These are phyloP conservation scores for Chaetops frenatus DNA, from an alignment of 2,113 vertebrate genomes.

Conservation along the genomic window DNA sequence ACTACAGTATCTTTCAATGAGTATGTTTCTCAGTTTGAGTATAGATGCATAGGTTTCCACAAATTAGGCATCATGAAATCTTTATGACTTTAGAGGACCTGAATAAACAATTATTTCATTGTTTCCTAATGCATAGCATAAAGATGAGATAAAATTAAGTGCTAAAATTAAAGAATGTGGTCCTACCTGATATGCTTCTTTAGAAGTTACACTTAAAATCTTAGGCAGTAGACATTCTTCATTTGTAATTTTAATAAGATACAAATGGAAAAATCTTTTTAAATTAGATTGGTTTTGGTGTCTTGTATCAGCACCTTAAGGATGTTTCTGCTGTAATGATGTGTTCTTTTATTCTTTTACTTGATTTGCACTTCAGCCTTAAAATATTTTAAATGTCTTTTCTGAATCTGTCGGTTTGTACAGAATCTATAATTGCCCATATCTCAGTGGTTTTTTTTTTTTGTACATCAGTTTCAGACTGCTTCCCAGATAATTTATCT, in stretches of 20 bases:
- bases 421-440: background rate
- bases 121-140: background rate
- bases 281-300: background rate
- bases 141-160: background rate
- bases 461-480: constrained; percentile 28
- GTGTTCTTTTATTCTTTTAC: background rate
- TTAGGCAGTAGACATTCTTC: background rate
- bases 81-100: background rate
- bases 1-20: background rate
- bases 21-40: background rate
- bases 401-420: background rate
- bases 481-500: constrained; percentile 52
- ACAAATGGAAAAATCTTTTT: background rate
- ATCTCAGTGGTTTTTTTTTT: constrained; percentile 17
- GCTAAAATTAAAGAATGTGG: background rate
- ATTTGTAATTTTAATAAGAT: background rate
- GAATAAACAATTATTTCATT: background rate
- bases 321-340: background rate
- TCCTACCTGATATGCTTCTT: background rate
- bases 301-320: background rate
- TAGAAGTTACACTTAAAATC: background rate
- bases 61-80: background rate
- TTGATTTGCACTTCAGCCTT: background rate
- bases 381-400: constrained; percentile 7
- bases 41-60: background rate